Evolutionary conservation across 2,113 vertebrate species (phyloP).

Genomic region (Oreochromis spilurus): DNA sequence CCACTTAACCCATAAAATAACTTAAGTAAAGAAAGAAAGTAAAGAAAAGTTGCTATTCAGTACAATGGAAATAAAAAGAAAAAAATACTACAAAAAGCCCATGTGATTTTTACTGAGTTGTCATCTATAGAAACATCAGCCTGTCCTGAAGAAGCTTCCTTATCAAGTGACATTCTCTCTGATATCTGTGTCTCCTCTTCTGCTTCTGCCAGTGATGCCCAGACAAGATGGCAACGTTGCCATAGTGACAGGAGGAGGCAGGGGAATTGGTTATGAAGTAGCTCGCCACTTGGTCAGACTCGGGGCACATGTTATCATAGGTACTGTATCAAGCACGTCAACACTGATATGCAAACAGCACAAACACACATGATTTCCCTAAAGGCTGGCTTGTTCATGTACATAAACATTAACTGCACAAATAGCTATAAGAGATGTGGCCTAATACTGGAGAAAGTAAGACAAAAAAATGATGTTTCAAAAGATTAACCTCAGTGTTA

Average conservation of each 20-base stretch:
- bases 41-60: background rate
- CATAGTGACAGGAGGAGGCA: conserved; percentile 84
- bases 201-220: conserved; percentile 73
- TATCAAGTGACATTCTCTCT: conserved; percentile 38
- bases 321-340: conserved; percentile 65
- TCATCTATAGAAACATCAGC: background rate
- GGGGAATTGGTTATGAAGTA: conserved; percentile 82
- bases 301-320: conserved; percentile 83
- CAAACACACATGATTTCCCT: background rate
- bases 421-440: background rate
- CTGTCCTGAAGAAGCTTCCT: background rate
- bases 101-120: background rate
- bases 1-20: background rate
- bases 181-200: conserved; percentile 54
- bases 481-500: background rate
- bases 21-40: background rate
- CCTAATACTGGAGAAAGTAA: background rate
- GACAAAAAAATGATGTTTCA: background rate
- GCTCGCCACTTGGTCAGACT: conserved; percentile 78
- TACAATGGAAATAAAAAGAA: background rate
- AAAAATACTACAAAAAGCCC: background rate
- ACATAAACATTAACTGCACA: background rate
- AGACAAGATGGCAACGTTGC: conserved; percentile 82
- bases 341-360: background rate
- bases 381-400: background rate